Evolutionary conservation across 2,113 vertebrate genomes (phyloP).

Genomic region (Phrynosoma platyrhinos): DNA sequence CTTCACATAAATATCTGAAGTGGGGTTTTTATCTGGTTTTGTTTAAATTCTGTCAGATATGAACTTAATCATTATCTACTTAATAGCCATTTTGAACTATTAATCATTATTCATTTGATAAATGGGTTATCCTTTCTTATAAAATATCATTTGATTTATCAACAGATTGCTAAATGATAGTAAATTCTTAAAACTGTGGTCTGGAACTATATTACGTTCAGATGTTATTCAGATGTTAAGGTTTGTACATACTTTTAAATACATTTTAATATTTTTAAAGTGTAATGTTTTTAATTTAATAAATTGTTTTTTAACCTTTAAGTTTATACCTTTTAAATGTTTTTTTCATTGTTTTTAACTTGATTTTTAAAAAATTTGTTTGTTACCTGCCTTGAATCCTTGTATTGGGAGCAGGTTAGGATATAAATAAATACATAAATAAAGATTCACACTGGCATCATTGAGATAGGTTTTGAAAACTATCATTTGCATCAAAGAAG

Average conservation of each 20-base stretch:
- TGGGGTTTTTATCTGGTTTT: not conserved
- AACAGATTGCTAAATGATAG: conserved; percentile 18
- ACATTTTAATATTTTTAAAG: too few species aligned
- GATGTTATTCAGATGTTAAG: not conserved
- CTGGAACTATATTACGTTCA: not conserved
- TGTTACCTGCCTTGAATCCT: too few species aligned
- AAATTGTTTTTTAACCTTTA: too few species aligned
- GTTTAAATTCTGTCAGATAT: conserved; percentile 28
- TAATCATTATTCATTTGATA: conserved; percentile 20
- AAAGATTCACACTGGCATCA: not conserved
- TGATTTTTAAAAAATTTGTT: too few species aligned
- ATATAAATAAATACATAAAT: too few species aligned
- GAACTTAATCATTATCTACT: not conserved
- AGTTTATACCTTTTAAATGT: too few species aligned
- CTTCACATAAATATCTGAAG: not conserved
- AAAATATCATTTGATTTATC: conserved; percentile 17
- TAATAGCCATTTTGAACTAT: not conserved
- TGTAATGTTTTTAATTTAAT: too few species aligned
- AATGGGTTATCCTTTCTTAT: conserved; percentile 23
- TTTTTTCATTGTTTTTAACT: too few species aligned
- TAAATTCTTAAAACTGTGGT: conserved; percentile 9
- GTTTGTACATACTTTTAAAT: too few species aligned
- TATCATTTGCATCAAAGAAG: conserved; percentile 8
- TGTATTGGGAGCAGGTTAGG: too few species aligned
- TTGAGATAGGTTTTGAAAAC: not conserved